A percentile compares a stretch with the other conserved stretches of the same genome.
These are phyloP conservation scores for Micrasema longulum DNA, from an alignment of 1,140 invertebrate species.

Conservation along the genomic window DNA sequence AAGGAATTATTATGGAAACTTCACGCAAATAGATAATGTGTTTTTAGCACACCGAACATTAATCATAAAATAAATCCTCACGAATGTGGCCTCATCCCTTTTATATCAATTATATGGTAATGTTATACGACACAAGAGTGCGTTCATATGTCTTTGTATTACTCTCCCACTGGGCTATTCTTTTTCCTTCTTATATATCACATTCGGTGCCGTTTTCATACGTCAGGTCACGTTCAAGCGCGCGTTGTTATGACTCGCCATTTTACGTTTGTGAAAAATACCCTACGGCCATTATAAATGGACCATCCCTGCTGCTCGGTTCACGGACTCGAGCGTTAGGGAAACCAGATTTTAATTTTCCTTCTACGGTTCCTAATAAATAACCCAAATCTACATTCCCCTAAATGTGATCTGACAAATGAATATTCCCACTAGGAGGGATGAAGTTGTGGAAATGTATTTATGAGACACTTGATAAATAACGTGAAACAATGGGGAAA, in stretches of 20 bases:
- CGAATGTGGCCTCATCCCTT: neutral
- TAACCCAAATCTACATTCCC: slow-evolving; percentile 29
- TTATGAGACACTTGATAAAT: slow-evolving; percentile 37
- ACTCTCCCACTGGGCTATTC: slow-evolving; percentile 11
- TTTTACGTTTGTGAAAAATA: slow-evolving; percentile 46
- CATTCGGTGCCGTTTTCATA: slow-evolving; percentile 35
- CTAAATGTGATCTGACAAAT: slow-evolving; percentile 30
- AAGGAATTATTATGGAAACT: too few species aligned
- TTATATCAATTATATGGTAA: slow-evolving; percentile 38
- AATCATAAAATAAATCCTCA: too few species aligned
- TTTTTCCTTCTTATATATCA: slow-evolving; percentile 31
- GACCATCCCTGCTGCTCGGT: neutral
- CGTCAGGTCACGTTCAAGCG: slow-evolving; percentile 42
- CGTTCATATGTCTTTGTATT: slow-evolving; percentile 29
- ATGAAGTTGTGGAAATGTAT: slow-evolving; percentile 26
- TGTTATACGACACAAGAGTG: slow-evolving; percentile 31
- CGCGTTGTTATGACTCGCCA: slow-evolving; percentile 46
- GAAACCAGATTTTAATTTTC: slow-evolving; percentile 42
- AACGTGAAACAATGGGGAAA: slow-evolving; percentile 26
- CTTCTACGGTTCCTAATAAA: slow-evolving; percentile 25
- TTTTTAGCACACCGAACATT: too few species aligned
- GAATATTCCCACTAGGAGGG: slow-evolving; percentile 22
- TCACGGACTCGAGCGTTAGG: neutral
- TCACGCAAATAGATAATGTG: too few species aligned
- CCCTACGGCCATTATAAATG: slow-evolving; percentile 34